A percentile compares a stretch with the other conserved stretches of the same genome.
Evolutionary conservation across 2,113 vertebrate species (phyloP).

Genomic region (Pteronura brasiliensis): DNA sequence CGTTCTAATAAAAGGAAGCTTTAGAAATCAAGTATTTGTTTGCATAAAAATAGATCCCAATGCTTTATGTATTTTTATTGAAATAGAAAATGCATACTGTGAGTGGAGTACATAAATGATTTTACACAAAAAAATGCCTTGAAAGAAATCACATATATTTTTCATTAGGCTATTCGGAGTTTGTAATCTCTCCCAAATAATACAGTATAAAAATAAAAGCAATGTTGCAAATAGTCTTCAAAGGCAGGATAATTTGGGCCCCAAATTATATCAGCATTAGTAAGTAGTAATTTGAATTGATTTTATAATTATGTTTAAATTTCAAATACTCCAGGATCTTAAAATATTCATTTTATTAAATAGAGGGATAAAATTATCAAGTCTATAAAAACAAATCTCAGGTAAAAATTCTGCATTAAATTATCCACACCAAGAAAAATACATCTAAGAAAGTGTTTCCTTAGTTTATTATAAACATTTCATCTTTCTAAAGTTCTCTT

Average conservation of each 20-base stretch:
- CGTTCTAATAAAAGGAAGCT: not conserved
- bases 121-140: constrained; percentile 71
- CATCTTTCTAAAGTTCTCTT: constrained; percentile 10
- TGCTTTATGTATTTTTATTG: constrained; percentile 70
- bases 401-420: constrained; percentile 33
- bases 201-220: constrained; percentile 9
- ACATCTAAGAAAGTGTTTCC: not conserved
- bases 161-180: constrained; percentile 69
- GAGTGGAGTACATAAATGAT: constrained; percentile 72
- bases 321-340: not conserved
- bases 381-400: constrained; percentile 21
- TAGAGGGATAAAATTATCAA: constrained; percentile 28
- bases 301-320: constrained; percentile 22
- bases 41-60: constrained; percentile 60
- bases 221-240: constrained; percentile 9
- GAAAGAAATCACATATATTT: constrained; percentile 68
- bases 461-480: constrained; percentile 33
- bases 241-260: not conserved
- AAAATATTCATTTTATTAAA: constrained; percentile 44
- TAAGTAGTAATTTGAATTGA: not conserved
- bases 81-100: constrained; percentile 71
- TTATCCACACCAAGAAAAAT: not conserved
- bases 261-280: not conserved
- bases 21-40: constrained; percentile 62
- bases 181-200: constrained; percentile 18